Percentiles rank a stretch among this genome's conserved stretches.
phyloP scores from a whole-genome alignment of 1,140 invertebrate genomes.

The Drosophila pseudoananassae region DNA sequence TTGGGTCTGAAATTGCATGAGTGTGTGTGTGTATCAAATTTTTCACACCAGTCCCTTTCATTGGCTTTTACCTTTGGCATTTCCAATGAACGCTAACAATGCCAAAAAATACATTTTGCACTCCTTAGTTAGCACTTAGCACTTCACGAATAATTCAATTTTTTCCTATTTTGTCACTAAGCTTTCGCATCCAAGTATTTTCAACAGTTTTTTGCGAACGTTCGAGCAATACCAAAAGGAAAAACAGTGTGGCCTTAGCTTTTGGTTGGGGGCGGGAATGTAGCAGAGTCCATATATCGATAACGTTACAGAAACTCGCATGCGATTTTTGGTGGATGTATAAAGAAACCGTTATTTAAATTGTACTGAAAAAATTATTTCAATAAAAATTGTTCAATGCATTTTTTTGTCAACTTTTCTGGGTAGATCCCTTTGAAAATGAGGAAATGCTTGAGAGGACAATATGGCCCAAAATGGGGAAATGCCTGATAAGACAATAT shows the following conservation, averaged over 20 bases:
- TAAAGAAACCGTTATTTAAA: not conserved
- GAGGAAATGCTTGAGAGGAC: too few relatives aligned
- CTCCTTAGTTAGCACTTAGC: slow-evolving; percentile 43
- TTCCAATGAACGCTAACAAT: slow-evolving; percentile 77
- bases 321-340: not conserved
- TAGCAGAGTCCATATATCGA: not conserved
- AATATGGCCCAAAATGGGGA: too few relatives aligned
- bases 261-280: not conserved
- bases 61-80: slow-evolving; percentile 73
- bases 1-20: slow-evolving; percentile 43
- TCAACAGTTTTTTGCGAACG: slow-evolving; percentile 74
- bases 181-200: slow-evolving; percentile 59
- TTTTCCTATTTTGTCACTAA: slow-evolving; percentile 34
- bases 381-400: too few relatives aligned
- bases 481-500: too few relatives aligned
- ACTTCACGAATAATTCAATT: slow-evolving; percentile 44
- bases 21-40: slow-evolving; percentile 70
- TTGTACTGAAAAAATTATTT: too few relatives aligned
- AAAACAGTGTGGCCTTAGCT: slow-evolving; percentile 1
- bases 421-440: too few relatives aligned
- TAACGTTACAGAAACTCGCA: not conserved
- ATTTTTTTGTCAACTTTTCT: too few relatives aligned
- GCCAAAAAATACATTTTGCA: slow-evolving; percentile 78
- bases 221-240: slow-evolving; percentile 69
- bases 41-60: slow-evolving; percentile 55